Conservation (phyloP, 2,888 invertebrate genomes). For the Pardosa pseudoannulata region DNA sequence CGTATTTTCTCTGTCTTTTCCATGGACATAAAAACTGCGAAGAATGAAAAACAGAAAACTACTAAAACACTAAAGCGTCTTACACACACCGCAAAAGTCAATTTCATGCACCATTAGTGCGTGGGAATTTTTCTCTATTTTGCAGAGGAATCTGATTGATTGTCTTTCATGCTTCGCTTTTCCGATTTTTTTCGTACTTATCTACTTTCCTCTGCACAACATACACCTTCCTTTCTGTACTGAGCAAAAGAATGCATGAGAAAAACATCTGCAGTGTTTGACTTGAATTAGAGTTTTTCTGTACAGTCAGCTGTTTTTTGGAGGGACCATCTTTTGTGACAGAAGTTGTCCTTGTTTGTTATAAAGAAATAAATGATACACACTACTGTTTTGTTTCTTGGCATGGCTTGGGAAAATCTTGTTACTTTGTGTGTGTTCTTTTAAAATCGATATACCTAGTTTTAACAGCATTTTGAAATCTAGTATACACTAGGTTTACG, state of each 20-base stretch:
- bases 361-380: too few relatives aligned
- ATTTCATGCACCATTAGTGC: slow-evolving; percentile 70
- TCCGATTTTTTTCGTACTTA: neutral
- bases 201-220: neutral
- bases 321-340: neutral
- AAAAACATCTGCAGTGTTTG: neutral
- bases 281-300: neutral
- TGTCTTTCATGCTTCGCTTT: neutral
- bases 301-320: neutral
- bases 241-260: neutral
- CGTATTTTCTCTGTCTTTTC: neutral
- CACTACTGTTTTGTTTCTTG: too few relatives aligned
- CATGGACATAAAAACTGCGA: neutral
- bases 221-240: neutral
- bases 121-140: slow-evolving; percentile 55
- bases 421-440: too few relatives aligned
- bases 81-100: slow-evolving; percentile 65
- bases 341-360: too few relatives aligned
- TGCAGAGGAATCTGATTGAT: slow-evolving; percentile 3
- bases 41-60: neutral
- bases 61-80: slow-evolving; percentile 9
- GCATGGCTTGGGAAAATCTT: too few relatives aligned
- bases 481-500: too few relatives aligned
- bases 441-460: too few relatives aligned
- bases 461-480: too few relatives aligned